Percentiles rank a stretch among this genome's conserved stretches.
phyloP scores from a whole-genome alignment of 2,113 vertebrate species.

The Aplodontia rufa region DNA sequence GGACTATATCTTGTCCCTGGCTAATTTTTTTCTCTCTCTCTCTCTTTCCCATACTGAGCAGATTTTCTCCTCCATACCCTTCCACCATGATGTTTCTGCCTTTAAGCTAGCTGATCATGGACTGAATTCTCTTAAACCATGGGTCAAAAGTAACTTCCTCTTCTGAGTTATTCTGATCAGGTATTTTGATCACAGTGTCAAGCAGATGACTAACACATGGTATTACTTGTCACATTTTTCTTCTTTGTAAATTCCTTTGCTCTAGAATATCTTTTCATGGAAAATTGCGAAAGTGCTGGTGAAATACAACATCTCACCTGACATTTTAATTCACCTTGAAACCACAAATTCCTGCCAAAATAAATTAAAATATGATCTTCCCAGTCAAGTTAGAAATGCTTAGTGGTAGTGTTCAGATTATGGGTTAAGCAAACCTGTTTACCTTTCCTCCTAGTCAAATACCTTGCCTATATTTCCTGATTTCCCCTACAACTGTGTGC shows the following conservation, averaged over 20 bases:
- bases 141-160: too few relatives aligned
- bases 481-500: background rate
- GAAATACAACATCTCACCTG: background rate
- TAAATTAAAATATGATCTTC: background rate
- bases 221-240: background rate
- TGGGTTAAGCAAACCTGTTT: background rate
- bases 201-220: background rate
- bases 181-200: too few relatives aligned
- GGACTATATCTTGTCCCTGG: too few relatives aligned
- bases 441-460: background rate
- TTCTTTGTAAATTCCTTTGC: background rate
- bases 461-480: background rate
- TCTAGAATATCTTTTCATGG: background rate
- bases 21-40: too few relatives aligned
- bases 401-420: too few relatives aligned
- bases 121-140: too few relatives aligned
- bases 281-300: background rate
- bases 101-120: too few relatives aligned
- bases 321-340: background rate
- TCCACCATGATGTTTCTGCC: too few relatives aligned
- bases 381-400: background rate
- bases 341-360: background rate
- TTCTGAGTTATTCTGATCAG: too few relatives aligned
- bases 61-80: too few relatives aligned
- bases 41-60: too few relatives aligned